Percentiles rank a stretch among this genome's conserved stretches.
phyloP scores from a whole-genome alignment of 1,140 invertebrate species.

The Drosophila sulfurigaster region DNA sequence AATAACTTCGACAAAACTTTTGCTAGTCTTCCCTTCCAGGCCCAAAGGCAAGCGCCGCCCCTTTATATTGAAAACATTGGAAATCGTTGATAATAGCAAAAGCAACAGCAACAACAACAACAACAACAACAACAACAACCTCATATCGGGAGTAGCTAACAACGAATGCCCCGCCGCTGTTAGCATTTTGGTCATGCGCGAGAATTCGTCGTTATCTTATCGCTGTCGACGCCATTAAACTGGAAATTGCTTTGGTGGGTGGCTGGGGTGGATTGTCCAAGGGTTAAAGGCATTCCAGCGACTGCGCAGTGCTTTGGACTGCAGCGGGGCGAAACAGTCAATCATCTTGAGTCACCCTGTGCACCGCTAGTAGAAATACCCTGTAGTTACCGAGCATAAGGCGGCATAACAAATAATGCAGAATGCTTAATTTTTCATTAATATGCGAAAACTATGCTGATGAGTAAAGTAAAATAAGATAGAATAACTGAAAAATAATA shows the following conservation, averaged over 20 bases:
- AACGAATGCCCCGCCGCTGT: constrained; percentile 26
- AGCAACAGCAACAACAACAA: constrained; percentile 37
- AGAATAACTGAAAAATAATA: no score
- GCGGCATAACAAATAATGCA: background rate
- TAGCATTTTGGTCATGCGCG: constrained; percentile 65
- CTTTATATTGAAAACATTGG: constrained; percentile 83
- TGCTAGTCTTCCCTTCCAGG: constrained; percentile 46
- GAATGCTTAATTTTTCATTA: background rate
- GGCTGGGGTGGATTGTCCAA: constrained; percentile 46
- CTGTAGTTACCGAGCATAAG: background rate
- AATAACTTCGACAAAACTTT: constrained; percentile 33
- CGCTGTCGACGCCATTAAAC: constrained; percentile 75
- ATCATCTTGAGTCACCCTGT: constrained; percentile 64
- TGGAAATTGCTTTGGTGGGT: constrained; percentile 15
- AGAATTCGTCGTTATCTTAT: constrained; percentile 66
- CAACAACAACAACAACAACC: constrained; percentile 17
- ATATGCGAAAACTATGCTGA: background rate
- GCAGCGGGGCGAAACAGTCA: constrained; percentile 33
- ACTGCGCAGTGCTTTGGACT: constrained; percentile 48
- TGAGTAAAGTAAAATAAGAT: no score
- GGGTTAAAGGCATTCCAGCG: constrained; percentile 75
- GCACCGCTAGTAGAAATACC: constrained; percentile 24
- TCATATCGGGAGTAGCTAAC: constrained; percentile 3
- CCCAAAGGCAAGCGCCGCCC: constrained; percentile 71
- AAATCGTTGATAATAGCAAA: constrained; percentile 71